A percentile compares a stretch with the other conserved stretches of the same genome.
phyloP scores from a whole-genome alignment of 1,140 invertebrate genomes.

The Frieseomelitta varia region DNA sequence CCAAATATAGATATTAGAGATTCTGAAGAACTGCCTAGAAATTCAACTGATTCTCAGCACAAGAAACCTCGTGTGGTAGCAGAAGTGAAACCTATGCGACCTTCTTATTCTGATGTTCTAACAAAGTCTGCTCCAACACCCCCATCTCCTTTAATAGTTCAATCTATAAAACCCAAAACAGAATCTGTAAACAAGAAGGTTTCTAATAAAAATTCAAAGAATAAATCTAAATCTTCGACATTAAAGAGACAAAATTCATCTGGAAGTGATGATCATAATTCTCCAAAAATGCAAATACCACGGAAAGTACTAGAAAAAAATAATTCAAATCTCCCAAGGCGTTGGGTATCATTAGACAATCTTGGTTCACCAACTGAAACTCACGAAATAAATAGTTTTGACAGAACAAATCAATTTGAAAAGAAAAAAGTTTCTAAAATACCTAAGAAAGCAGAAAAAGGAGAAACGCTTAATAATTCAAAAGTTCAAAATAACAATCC shows the following conservation, averaged over 20 bases:
- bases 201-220: conserved; percentile 74
- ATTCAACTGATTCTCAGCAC: conserved; percentile 57
- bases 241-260: conserved; percentile 82
- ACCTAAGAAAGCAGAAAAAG: conserved; percentile 70
- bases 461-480: conserved; percentile 72
- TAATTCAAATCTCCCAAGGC: conserved; percentile 74
- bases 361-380: conserved; percentile 72
- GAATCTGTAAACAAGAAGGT: conserved; percentile 74
- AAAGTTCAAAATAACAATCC: conserved; percentile 73
- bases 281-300: conserved; percentile 78
- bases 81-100: conserved; percentile 92
- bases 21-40: conserved; percentile 67
- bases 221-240: conserved; percentile 73
- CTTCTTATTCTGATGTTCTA: conserved; percentile 91
- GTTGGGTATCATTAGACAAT: conserved; percentile 80
- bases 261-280: conserved; percentile 82
- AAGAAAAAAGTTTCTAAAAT: conserved; percentile 71
- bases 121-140: conserved; percentile 85
- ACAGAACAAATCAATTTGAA: conserved; percentile 76
- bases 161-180: conserved; percentile 72
- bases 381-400: conserved; percentile 72
- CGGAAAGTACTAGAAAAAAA: conserved; percentile 74
- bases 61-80: conserved; percentile 90
- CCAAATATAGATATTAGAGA: conserved; percentile 61
- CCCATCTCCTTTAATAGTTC: conserved; percentile 72